Conservation (phyloP, 2,888 invertebrate species). For the Tachystola acroxantha region DNA sequence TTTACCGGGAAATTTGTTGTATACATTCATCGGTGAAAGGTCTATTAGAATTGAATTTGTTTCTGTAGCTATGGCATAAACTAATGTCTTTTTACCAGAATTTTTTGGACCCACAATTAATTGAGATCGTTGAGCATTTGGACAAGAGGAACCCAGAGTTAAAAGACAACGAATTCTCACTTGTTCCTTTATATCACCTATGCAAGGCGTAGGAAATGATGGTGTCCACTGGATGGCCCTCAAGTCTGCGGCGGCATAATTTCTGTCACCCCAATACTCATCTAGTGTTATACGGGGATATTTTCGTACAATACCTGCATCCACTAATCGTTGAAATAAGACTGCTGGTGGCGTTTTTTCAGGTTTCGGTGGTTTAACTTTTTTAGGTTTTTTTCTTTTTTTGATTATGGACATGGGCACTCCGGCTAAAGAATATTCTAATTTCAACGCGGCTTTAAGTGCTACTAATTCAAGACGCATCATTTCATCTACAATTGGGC, state of each 20-base stretch:
- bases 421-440: constrained; percentile 40
- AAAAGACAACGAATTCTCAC: constrained; percentile 80
- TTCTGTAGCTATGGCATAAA: constrained; percentile 86
- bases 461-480: constrained; percentile 78
- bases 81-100: constrained; percentile 84
- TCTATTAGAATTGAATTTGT: constrained; percentile 87
- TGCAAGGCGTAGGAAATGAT: constrained; percentile 65
- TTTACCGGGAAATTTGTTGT: constrained; percentile 83
- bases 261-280: constrained; percentile 84
- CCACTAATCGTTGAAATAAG: constrained; percentile 85
- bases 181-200: constrained; percentile 80
- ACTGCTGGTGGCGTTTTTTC: constrained; percentile 79
- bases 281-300: constrained; percentile 78
- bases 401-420: constrained; percentile 34
- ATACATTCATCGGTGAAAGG: constrained; percentile 82
- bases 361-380: constrained; percentile 77
- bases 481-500: constrained; percentile 83
- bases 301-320: constrained; percentile 82
- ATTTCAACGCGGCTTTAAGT: constrained; percentile 73
- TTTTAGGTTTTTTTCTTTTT: constrained; percentile 59
- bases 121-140: constrained; percentile 74
- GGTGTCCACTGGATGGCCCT: constrained; percentile 61
- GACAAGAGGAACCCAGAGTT: constrained; percentile 68
- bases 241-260: constrained; percentile 77
- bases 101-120: constrained; percentile 84